phyloP scores from a whole-genome alignment of 92 coral and sea anemone genomes.

The Montipora capitata region DNA sequence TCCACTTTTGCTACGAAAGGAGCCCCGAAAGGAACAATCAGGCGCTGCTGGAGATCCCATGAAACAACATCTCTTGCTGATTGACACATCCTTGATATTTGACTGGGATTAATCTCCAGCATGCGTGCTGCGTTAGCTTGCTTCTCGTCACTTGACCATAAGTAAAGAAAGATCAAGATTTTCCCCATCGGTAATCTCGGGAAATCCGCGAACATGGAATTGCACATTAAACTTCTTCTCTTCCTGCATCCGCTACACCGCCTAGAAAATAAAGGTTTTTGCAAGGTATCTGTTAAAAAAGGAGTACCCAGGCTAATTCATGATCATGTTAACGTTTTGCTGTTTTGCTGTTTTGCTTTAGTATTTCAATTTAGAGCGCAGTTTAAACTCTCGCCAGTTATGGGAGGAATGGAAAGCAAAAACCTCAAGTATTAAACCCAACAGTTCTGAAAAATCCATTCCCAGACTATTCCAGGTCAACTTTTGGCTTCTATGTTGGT shows the following conservation, averaged over 20 bases:
- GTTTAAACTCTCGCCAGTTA: too few relatives aligned
- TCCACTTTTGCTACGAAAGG: slow-evolving; percentile 16
- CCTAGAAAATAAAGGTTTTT: not conserved
- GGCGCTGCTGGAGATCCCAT: slow-evolving; percentile 29
- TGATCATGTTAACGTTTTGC: not conserved
- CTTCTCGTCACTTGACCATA: slow-evolving; percentile 3
- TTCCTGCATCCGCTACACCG: slow-evolving; percentile 15
- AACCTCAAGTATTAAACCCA: too few relatives aligned
- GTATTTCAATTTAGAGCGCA: not conserved
- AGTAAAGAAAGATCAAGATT: not conserved
- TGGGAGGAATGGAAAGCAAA: too few relatives aligned
- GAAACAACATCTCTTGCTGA: not conserved
- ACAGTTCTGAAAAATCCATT: too few relatives aligned
- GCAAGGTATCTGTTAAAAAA: not conserved
- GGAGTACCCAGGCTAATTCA: not conserved
- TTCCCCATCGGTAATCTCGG: not conserved
- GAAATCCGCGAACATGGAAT: not conserved
- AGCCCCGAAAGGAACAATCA: not conserved
- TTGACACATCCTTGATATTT: not conserved
- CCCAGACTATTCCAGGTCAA: too few relatives aligned
- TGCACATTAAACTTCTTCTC: not conserved
- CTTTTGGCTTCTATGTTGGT: too few relatives aligned
- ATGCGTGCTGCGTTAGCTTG: slow-evolving; percentile 1
- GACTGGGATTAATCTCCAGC: not conserved
- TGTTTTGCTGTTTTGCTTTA: too few relatives aligned